phyloP scores from a whole-genome alignment of 2,113 vertebrate species.

The Psilopogon haemacephalus region DNA sequence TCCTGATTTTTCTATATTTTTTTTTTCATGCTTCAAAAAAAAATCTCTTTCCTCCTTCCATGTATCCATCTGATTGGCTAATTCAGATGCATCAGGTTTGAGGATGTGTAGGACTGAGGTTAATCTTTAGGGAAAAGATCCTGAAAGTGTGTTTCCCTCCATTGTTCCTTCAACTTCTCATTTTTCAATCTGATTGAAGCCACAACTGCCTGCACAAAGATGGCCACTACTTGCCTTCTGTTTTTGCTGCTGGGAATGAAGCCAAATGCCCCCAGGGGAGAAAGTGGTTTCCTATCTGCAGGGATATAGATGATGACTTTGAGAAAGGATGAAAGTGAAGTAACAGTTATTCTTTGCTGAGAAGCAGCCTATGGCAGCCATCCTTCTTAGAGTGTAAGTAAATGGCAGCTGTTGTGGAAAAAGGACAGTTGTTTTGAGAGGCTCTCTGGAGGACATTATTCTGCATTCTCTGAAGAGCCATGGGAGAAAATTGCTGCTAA shows the following conservation, averaged over 20 bases:
- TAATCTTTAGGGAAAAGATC: background rate
- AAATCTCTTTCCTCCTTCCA: background rate
- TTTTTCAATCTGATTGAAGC: slow-evolving; percentile 28
- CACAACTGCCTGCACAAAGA: slow-evolving; percentile 9
- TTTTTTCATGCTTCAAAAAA: background rate
- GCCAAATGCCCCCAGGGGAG: slow-evolving; percentile 40
- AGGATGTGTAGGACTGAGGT: background rate
- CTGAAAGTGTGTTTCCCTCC: background rate
- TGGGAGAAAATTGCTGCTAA: background rate
- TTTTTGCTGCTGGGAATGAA: slow-evolving; percentile 29
- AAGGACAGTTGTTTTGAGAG: slow-evolving; percentile 23
- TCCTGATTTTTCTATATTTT: background rate
- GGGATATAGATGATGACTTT: slow-evolving; percentile 30
- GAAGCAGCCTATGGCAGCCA: slow-evolving; percentile 26
- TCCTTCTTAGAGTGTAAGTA: slow-evolving; percentile 17
- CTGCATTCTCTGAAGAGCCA: background rate
- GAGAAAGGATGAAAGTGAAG: slow-evolving; percentile 34
- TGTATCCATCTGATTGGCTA: background rate
- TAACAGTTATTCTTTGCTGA: slow-evolving; percentile 45
- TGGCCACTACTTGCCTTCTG: slow-evolving; percentile 46
- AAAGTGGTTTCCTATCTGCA: slow-evolving; percentile 26
- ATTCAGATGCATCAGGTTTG: background rate
- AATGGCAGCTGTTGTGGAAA: slow-evolving; percentile 51
- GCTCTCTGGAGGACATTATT: slow-evolving; percentile 27
- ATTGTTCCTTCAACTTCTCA: background rate